phyloP scores from a whole-genome alignment of 2,888 invertebrate species.

The Metallyticus violacea region DNA sequence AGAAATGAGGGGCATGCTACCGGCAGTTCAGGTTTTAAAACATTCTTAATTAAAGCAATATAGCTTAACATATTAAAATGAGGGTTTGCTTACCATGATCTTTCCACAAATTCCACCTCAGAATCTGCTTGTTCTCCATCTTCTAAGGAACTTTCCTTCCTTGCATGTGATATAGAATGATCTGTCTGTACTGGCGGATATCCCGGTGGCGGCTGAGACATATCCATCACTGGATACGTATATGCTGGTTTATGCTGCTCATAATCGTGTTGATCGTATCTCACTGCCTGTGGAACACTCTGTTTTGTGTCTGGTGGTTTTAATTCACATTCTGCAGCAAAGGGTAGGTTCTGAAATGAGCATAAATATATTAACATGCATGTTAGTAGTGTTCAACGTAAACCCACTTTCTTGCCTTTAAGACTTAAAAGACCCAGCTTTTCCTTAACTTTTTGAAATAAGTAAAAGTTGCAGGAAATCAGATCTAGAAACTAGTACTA shows the following conservation, averaged over 20 bases:
- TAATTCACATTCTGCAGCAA: constrained; percentile 63
- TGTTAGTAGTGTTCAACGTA: no score
- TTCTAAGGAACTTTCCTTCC: constrained; percentile 42
- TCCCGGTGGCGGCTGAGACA: constrained; percentile 53
- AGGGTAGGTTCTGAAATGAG: constrained; percentile 57
- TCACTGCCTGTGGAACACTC: constrained; percentile 18
- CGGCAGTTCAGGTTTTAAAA: neutral
- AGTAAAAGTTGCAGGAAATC: no score
- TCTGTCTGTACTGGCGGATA: constrained; percentile 45
- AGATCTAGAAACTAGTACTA: no score
- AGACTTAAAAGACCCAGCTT: no score
- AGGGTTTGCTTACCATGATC: constrained; percentile 34
- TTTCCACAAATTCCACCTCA: constrained; percentile 48
- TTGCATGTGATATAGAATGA: constrained; percentile 40
- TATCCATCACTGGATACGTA: constrained; percentile 37
- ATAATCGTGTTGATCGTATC: constrained; percentile 26
- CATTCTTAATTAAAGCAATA: neutral
- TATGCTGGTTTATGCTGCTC: constrained; percentile 32
- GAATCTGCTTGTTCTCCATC: constrained; percentile 56
- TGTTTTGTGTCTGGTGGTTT: constrained; percentile 46
- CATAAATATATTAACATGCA: no score
- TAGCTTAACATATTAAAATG: neutral
- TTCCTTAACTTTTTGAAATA: no score
- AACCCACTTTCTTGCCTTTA: no score
- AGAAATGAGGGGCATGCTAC: neutral